Conservation (phyloP, 2,888 invertebrate species). For the Clanis bilineata region DNA sequence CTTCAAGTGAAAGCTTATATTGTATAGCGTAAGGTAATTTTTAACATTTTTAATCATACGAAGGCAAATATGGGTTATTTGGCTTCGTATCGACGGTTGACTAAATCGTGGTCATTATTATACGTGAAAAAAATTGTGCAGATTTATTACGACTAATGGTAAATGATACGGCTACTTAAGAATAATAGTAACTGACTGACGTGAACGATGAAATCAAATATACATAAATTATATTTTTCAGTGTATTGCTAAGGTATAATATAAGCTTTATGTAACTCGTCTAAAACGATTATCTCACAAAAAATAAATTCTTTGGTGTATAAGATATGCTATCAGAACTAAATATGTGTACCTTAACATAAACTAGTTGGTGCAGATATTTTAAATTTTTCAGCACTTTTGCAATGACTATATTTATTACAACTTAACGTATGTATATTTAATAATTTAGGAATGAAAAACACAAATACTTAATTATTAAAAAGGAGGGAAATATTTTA, state of each 20-base stretch:
- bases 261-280: background rate
- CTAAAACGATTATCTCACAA: slow-evolving; percentile 4
- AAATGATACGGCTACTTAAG: background rate
- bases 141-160: background rate
- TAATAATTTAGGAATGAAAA: background rate
- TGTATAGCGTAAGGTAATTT: background rate
- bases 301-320: slow-evolving; percentile 29
- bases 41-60: background rate
- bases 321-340: slow-evolving; percentile 16
- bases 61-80: too few relatives aligned
- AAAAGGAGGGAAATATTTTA: background rate
- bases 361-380: slow-evolving; percentile 13
- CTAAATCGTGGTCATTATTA: background rate
- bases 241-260: background rate
- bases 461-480: background rate
- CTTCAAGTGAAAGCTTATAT: too few relatives aligned
- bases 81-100: too few relatives aligned
- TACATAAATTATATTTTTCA: background rate
- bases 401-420: background rate
- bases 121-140: background rate
- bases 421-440: too few relatives aligned
- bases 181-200: background rate
- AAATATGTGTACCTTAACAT: slow-evolving; percentile 22
- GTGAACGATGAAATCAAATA: slow-evolving; percentile 23
- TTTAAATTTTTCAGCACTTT: background rate